Evolutionary conservation across 2,888 invertebrate species (phyloP), one percentile per base, ranked within the genome.

Genomic region (Euplagia quadripunctaria): DNA sequence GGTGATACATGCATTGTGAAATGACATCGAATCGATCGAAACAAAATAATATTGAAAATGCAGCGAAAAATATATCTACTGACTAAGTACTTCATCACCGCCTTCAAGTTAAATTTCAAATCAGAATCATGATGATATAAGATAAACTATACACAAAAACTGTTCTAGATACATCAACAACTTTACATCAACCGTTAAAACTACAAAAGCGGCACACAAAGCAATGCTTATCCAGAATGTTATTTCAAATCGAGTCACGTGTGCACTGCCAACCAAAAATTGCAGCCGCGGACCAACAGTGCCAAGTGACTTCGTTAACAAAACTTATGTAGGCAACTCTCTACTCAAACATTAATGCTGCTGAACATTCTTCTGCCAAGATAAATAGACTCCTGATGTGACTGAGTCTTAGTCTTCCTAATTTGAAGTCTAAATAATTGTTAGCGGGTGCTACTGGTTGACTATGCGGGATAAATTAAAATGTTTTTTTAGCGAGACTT

Each of bases 301-400:
- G 85, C 92, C 92, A 91, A 91, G 86, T 84, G 85, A 85, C 86
- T 91, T 92, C 91, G 90, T 92, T 92, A 92, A 87, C 87, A 86
- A 85, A 85, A 87, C 84, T 83, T 77, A 79, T 79, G 79, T 84
- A 80, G 79, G 78, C 82, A 83, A 84, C 75, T 80, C 75, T 73
- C 66, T 52, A 73, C 51, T 31, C 42, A 41, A 65, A 72, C 68
- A 42, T 58, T 42, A 41, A 1, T 31, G 64, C 43, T 64, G 14
- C 9, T 61, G 43, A 79, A 68, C 74, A 70, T 68, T 61, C 55
- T 61, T 49, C 55, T 76, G 85, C 84, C 85, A 85, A 84, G 75
- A 70, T 70, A 84, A 84, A 84, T 73, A 81, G 20, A 17, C 1
- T 64, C 52, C 55, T 67, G 49, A 64, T 68, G 68, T 20, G 14